A percentile compares a stretch with the other conserved stretches of the same genome.
These are phyloP conservation scores for Oriolus oriolus DNA, from an alignment of 2,113 vertebrate genomes.

Conservation along the genomic window DNA sequence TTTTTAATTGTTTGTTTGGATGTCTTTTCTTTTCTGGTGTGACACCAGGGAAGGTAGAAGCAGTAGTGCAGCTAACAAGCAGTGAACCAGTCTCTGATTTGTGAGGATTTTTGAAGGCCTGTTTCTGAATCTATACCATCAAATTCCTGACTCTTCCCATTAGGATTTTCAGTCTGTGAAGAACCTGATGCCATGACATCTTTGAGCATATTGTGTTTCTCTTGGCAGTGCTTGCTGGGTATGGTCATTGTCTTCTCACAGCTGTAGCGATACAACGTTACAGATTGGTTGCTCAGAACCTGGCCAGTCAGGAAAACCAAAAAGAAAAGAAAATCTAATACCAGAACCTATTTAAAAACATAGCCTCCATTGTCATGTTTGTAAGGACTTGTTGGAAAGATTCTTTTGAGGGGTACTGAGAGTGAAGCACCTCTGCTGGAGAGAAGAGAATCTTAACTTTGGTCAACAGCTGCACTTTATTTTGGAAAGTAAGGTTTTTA, in stretches of 20 bases:
- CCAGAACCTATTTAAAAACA: rapidly evolving
- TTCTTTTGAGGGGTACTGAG: neutral
- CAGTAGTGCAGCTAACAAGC: neutral
- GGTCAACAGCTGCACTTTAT: neutral
- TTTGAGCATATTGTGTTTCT: rapidly evolving
- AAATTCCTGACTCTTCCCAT: neutral
- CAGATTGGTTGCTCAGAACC: neutral
- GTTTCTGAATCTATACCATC: neutral
- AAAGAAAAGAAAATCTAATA: neutral
- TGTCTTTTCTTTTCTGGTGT: neutral
- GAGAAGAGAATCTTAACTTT: neutral
- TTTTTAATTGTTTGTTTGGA: neutral
- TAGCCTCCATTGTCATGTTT: neutral
- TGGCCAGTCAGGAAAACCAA: neutral
- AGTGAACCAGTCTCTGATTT: neutral
- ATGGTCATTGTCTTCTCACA: neutral
- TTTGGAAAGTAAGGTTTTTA: neutral
- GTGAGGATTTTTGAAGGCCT: neutral
- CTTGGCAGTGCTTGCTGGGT: neutral
- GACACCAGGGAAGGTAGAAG: neutral
- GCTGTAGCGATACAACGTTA: neutral
- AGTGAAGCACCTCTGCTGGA: rapidly evolving
- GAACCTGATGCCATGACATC: no score
- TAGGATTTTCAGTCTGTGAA: neutral
- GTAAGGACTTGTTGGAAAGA: neutral